phyloP scores from a whole-genome alignment of 2,888 invertebrate genomes.

The Acronicta aceris region DNA sequence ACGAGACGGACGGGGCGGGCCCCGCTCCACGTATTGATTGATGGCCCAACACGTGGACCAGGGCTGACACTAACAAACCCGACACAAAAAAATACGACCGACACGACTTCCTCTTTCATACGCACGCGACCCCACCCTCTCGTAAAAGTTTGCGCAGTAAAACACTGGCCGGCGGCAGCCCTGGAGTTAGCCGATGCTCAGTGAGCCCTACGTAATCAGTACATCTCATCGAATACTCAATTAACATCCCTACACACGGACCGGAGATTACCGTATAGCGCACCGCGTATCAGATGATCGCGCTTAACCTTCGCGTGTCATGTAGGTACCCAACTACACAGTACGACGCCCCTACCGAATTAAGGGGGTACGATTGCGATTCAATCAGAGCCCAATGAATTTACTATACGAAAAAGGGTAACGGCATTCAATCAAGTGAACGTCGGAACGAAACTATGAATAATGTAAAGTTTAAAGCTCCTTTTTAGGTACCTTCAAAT shows the following conservation, averaged over 20 bases:
- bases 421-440: conserved; percentile 61
- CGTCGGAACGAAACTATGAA: conserved; percentile 51
- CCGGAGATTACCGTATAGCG: conserved; percentile 72
- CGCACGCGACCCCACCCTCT: conserved; percentile 8
- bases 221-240: conserved; percentile 77
- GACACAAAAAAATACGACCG: conserved; percentile 52
- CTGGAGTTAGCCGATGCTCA: conserved; percentile 50
- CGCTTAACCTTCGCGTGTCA: conserved; percentile 69
- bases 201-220: conserved; percentile 69
- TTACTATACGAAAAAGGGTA: conserved; percentile 65
- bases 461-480: conserved; percentile 59
- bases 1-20: conserved; percentile 57
- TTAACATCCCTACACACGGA: conserved; percentile 74
- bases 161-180: conserved; percentile 31
- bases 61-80: conserved; percentile 60
- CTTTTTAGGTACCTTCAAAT: conserved; percentile 66
- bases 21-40: conserved; percentile 74
- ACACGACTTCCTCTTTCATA: conserved; percentile 13
- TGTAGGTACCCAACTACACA: conserved; percentile 59
- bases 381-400: conserved; percentile 72
- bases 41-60: conserved; percentile 71
- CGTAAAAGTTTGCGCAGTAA: conserved; percentile 7
- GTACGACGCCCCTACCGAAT: conserved; percentile 64
- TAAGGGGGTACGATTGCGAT: conserved; percentile 73
- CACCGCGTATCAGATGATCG: conserved; percentile 68